Percentiles rank a stretch among this genome's conserved stretches.
phyloP scores from a whole-genome alignment of 2,888 invertebrate genomes.

The Fabriciana adippe region DNA sequence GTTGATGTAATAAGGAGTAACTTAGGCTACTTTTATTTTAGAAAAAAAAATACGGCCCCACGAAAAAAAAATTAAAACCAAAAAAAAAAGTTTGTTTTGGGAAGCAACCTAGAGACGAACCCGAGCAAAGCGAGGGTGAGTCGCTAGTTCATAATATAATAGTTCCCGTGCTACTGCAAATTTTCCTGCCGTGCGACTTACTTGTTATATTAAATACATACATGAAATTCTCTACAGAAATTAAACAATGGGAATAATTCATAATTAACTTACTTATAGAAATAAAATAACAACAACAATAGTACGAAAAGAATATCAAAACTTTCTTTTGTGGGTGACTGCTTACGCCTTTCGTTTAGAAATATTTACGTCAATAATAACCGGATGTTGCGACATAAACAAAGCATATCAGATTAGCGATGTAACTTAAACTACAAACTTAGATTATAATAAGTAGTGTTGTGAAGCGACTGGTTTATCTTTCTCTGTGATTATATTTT shows the following conservation, averaged over 20 bases:
- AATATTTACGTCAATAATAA: constrained; percentile 22
- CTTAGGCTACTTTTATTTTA: too few relatives aligned
- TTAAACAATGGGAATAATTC: constrained; percentile 7
- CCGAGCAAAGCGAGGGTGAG: too few relatives aligned
- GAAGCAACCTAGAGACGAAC: too few relatives aligned
- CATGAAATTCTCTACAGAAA: not conserved
- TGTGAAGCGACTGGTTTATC: not conserved
- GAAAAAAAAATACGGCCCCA: too few relatives aligned
- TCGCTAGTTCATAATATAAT: not conserved
- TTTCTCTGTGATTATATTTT: too few relatives aligned
- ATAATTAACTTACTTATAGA: constrained; percentile 4
- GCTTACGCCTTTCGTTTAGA: constrained; percentile 28
- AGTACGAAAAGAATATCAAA: constrained; percentile 10
- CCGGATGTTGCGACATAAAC: constrained; percentile 30
- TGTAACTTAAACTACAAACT: constrained; percentile 22
- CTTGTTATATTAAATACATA: constrained; percentile 9
- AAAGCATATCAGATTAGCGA: constrained; percentile 32
- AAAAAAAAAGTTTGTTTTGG: too few relatives aligned
- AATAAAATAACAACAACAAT: constrained; percentile 15
- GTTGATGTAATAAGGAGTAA: too few relatives aligned
- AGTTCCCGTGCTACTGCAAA: not conserved
- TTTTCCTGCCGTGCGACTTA: not conserved
- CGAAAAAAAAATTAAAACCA: too few relatives aligned
- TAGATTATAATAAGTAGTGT: constrained; percentile 11
- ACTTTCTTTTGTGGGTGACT: constrained; percentile 19